Conservation (phyloP, 1,140 invertebrate genomes). For the Homarus americanus region DNA sequence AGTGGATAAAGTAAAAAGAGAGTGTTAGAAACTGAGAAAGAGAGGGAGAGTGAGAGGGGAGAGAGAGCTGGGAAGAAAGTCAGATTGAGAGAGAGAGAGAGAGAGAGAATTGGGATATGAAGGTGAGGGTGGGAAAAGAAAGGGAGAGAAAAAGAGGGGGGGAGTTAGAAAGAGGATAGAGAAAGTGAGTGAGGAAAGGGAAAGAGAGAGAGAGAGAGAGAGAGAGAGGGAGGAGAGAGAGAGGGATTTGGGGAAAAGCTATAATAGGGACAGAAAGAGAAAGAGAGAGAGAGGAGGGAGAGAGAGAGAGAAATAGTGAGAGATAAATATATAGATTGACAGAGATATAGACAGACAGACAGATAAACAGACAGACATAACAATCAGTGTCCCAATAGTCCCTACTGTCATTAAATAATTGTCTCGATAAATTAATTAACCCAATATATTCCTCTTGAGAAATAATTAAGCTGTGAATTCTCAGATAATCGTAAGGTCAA, state of each 20-base stretch:
- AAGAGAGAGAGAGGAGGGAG: background rate
- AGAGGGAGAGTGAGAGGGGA: too few species aligned
- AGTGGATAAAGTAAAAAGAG: background rate
- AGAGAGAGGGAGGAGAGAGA: background rate
- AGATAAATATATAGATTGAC: too few species aligned
- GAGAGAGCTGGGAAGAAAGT: background rate
- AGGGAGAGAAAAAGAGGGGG: background rate
- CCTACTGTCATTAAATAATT: too few species aligned
- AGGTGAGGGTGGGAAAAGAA: too few species aligned
- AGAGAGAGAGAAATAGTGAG: background rate
- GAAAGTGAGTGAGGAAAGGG: background rate
- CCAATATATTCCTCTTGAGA: background rate
- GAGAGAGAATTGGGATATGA: background rate
- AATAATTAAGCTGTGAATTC: too few species aligned
- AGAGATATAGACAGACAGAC: too few species aligned
- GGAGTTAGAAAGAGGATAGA: background rate
- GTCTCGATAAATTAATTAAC: too few species aligned
- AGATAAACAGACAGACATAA: too few species aligned
- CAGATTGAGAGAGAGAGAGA: background rate
- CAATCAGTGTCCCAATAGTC: too few species aligned
- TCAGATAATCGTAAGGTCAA: too few species aligned
- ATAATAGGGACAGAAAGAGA: background rate
- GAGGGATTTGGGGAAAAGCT: background rate
- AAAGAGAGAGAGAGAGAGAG: background rate
- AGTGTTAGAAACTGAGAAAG: too few species aligned